Percentiles rank a stretch among this genome's conserved stretches.
Conservation (phyloP, 1,140 invertebrate genomes). For the Chironomus striatipennis region DNA sequence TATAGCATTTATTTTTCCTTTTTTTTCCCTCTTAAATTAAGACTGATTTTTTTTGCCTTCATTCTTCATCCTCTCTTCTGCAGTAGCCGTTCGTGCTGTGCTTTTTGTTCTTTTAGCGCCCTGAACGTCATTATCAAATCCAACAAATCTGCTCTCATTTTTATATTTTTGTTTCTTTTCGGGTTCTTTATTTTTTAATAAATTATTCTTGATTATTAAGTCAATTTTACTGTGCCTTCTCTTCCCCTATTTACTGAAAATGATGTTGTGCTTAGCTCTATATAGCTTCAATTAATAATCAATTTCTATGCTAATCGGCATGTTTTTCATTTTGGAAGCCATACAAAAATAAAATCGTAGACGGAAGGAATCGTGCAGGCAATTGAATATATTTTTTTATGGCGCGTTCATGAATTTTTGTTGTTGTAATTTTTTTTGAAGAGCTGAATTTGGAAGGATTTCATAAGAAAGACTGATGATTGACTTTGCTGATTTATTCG, state of each 20-base stretch:
- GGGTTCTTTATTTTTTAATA: no score
- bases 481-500: no score
- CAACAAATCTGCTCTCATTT: no score
- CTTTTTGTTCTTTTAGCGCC: background rate
- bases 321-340: no score
- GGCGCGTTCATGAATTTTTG: background rate
- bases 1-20: background rate
- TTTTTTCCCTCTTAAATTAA: background rate
- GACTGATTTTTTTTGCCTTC: background rate
- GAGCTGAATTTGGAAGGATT: no score
- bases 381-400: conserved; percentile 2
- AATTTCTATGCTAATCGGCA: background rate
- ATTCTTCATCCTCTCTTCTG: background rate
- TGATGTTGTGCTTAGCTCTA: background rate
- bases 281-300: background rate
- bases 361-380: background rate
- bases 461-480: no score
- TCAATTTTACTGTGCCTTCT: background rate
- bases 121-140: no score
- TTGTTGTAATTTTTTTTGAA: no score
- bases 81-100: background rate
- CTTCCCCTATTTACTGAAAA: background rate
- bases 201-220: background rate
- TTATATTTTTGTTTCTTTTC: no score
- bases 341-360: background rate